Conservation (phyloP, 2,113 vertebrate species). For the Gnathonemus echidnorhynchus region DNA sequence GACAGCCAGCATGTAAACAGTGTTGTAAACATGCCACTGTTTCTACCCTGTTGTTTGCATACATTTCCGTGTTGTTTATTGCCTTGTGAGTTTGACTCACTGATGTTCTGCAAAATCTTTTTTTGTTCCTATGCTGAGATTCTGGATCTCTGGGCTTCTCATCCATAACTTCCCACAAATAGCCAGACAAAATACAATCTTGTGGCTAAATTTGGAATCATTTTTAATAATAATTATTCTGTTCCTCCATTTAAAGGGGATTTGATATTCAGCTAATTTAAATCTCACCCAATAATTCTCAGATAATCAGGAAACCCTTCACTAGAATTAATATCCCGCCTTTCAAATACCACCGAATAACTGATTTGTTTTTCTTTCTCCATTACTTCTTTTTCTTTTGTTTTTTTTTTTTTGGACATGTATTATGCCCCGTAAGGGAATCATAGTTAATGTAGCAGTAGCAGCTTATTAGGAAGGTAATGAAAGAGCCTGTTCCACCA, state of each 20-base stretch:
- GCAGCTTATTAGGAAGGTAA: neutral
- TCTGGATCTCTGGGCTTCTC: constrained; percentile 32
- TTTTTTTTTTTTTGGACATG: neutral
- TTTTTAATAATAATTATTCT: constrained; percentile 32
- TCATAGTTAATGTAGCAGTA: neutral
- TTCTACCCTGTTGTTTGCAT: neutral
- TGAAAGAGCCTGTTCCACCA: neutral
- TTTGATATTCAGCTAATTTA: neutral
- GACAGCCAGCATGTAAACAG: neutral
- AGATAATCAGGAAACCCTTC: constrained; percentile 3
- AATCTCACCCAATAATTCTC: neutral
- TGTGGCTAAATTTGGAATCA: constrained; percentile 35
- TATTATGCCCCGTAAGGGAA: neutral
- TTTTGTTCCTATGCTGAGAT: neutral
- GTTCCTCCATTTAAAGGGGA: neutral
- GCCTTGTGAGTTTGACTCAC: constrained; percentile 11
- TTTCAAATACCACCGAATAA: neutral
- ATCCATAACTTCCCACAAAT: constrained; percentile 31
- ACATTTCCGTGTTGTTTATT: neutral
- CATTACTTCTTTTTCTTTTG: neutral
- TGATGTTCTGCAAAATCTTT: constrained; percentile 27
- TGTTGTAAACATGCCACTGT: neutral
- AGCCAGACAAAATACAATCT: constrained; percentile 29
- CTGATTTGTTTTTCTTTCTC: neutral
- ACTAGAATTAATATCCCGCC: constrained; percentile 2